These are phyloP conservation scores for Coranthus polyacanthus DNA, from an alignment of 2,797 vertebrate species.

Conservation along the genomic window DNA sequence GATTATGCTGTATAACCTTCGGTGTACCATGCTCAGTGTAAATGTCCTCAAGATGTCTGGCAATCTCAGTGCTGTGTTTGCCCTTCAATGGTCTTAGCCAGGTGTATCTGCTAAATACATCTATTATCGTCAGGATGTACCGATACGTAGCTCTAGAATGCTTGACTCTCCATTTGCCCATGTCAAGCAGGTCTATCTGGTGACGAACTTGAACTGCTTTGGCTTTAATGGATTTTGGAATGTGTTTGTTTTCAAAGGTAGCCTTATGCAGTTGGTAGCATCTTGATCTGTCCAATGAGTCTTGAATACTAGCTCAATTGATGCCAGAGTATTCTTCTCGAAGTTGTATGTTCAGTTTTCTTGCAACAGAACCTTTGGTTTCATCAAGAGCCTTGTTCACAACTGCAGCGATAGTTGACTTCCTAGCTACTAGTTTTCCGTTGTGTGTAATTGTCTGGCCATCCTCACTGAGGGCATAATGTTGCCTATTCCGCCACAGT, in stretches of 20 bases:
- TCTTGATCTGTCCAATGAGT: conserved; percentile 1
- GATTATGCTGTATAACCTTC: conserved; percentile 19
- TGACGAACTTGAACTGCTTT: conserved; percentile 25
- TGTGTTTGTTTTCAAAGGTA: conserved; percentile 19
- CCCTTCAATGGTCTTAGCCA: conserved; percentile 25
- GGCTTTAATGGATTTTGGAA: conserved; percentile 19
- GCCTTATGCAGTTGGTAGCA: conserved; percentile 17
- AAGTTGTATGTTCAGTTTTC: neutral
- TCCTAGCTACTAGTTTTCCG: neutral
- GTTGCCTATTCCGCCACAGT: conserved; percentile 12
- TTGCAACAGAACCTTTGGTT: neutral
- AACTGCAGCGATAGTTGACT: neutral
- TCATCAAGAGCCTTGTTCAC: neutral
- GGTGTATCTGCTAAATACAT: conserved; percentile 18
- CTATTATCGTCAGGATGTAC: conserved; percentile 34
- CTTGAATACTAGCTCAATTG: conserved; percentile 5
- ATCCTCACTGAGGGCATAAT: neutral
- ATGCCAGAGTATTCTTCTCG: conserved; percentile 15
- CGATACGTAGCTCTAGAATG: neutral
- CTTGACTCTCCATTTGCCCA: conserved; percentile 10
- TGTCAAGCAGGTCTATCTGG: conserved; percentile 34
- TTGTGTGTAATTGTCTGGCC: neutral
- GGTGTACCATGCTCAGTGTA: conserved; percentile 29
- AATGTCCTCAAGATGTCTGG: too few relatives aligned
- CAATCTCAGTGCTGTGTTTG: too few relatives aligned